phyloP scores from a whole-genome alignment of 2,888 invertebrate species.

The Hypercompe scribonia region DNA sequence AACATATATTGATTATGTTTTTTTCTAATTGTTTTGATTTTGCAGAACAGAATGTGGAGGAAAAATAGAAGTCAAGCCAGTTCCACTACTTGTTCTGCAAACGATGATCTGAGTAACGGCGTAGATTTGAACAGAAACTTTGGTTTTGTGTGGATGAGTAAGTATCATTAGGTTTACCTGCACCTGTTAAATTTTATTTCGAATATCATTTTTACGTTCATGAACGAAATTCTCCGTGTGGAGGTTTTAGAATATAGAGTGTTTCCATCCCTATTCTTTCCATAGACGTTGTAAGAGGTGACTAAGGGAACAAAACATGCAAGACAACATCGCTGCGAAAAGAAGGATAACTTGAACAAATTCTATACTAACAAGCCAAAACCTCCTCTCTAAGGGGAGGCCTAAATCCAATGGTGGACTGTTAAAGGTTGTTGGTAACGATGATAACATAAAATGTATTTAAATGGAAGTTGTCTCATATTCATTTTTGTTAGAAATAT shows the following conservation, averaged over 20 bases:
- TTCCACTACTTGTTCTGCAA: slow-evolving; percentile 41
- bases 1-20: neutral
- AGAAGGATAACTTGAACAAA: no score
- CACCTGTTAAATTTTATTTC: neutral
- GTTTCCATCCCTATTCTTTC: no score
- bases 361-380: no score
- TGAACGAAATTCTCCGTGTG: no score
- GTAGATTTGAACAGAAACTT: slow-evolving; percentile 76
- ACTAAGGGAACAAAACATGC: no score
- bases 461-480: neutral
- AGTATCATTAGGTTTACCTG: slow-evolving; percentile 39
- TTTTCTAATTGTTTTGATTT: slow-evolving; percentile 42
- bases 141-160: slow-evolving; percentile 72
- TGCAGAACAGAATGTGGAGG: slow-evolving; percentile 90
- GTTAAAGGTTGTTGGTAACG: no score
- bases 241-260: no score
- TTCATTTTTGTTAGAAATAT: neutral
- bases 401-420: no score
- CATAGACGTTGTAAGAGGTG: no score
- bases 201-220: neutral
- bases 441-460: neutral
- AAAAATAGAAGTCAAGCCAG: slow-evolving; percentile 81
- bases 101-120: slow-evolving; percentile 71
- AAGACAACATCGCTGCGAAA: no score
- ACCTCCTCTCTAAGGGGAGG: no score